These are phyloP conservation scores for Halocaridina rubra DNA, from an alignment of 2,888 invertebrate genomes.

Conservation along the genomic window DNA sequence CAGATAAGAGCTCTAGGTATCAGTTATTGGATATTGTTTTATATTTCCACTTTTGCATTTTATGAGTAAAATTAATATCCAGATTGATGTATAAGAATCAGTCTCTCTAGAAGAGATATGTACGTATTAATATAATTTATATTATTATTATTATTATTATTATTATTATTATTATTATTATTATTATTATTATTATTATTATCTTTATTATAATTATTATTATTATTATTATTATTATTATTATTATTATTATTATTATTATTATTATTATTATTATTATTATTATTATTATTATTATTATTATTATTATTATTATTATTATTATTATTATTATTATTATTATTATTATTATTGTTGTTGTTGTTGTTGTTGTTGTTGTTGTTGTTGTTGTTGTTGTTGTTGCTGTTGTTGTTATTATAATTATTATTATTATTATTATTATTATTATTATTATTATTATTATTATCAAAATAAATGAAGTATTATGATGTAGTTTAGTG, in stretches of 20 bases:
- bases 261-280: background rate
- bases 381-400: background rate
- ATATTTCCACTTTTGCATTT: too few relatives aligned
- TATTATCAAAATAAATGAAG: background rate
- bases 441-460: background rate
- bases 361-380: background rate
- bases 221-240: background rate
- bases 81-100: too few relatives aligned
- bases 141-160: background rate
- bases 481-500: too few relatives aligned
- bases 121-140: background rate
- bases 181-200: slow-evolving; percentile 7
- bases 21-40: too few relatives aligned
- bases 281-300: background rate
- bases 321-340: slow-evolving; percentile 21
- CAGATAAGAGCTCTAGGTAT: too few relatives aligned
- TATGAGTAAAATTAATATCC: too few relatives aligned
- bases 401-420: too few relatives aligned
- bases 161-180: slow-evolving; percentile 2
- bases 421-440: background rate
- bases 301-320: slow-evolving; percentile 1
- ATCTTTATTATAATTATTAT: background rate
- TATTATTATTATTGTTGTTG: slow-evolving; percentile 6
- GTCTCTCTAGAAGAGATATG: too few relatives aligned
- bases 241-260: background rate